These are phyloP conservation scores for Scaptomyza montana DNA, from an alignment of 1,140 invertebrate genomes.

Conservation along the genomic window DNA sequence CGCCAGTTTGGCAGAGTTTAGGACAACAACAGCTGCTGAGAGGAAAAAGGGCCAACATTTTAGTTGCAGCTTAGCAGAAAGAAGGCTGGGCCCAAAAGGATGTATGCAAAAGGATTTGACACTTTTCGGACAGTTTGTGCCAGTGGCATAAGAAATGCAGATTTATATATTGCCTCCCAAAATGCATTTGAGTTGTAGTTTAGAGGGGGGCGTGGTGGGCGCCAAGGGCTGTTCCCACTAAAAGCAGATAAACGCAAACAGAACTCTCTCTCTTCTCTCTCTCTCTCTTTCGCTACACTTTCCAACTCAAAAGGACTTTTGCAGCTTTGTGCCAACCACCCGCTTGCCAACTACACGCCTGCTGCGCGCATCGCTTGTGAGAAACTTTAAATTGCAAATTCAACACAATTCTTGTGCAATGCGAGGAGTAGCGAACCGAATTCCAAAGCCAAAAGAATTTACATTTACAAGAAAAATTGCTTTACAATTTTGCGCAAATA, in stretches of 20 bases:
- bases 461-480: conserved; percentile 45
- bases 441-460: conserved; percentile 48
- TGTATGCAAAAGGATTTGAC: conserved; percentile 43
- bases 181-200: conserved; percentile 14
- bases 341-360: background rate
- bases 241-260: conserved; percentile 47
- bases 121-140: conserved; percentile 43
- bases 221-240: background rate
- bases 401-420: conserved; percentile 40
- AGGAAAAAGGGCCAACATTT: conserved; percentile 15
- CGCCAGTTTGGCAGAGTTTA: conserved; percentile 15
- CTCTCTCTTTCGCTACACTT: conserved; percentile 20
- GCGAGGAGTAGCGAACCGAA: conserved; percentile 20
- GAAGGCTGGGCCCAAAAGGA: conserved; percentile 22
- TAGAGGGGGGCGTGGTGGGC: background rate
- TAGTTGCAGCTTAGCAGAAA: conserved; percentile 24
- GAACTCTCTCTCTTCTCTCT: conserved; percentile 20
- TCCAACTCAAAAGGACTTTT: conserved; percentile 41
- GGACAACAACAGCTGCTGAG: conserved; percentile 18
- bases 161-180: conserved; percentile 35
- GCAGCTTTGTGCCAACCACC: background rate
- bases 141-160: conserved; percentile 33
- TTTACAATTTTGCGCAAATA: conserved; percentile 40
- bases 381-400: conserved; percentile 57
- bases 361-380: conserved; percentile 14